Percentiles rank a stretch among this genome's conserved stretches.
Conservation (phyloP, 2,113 vertebrate species). For the Vireo altiloquus region DNA sequence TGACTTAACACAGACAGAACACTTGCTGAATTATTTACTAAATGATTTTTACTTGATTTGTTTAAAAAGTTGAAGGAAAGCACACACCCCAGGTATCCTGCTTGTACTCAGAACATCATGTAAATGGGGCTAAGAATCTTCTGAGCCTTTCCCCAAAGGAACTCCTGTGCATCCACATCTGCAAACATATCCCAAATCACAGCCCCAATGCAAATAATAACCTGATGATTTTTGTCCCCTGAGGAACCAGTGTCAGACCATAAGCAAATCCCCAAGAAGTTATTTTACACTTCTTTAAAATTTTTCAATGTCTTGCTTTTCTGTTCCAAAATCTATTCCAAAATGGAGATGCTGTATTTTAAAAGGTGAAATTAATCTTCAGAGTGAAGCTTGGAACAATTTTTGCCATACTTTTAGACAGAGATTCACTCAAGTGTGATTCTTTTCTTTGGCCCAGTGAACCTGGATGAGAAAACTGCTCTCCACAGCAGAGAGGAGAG, state of each 20-base stretch:
- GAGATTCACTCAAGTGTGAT: background rate
- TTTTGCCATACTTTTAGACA: background rate
- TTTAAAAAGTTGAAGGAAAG: background rate
- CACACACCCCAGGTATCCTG: background rate
- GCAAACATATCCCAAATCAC: background rate
- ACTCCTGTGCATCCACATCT: background rate
- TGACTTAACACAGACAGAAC: background rate
- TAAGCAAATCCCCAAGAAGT: background rate
- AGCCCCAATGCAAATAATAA: background rate
- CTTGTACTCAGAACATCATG: background rate
- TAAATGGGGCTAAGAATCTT: background rate
- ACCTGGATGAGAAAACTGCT: background rate
- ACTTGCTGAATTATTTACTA: background rate
- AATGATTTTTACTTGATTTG: background rate
- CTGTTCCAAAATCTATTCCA: background rate
- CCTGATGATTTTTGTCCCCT: rapidly evolving
- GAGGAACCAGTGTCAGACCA: background rate
- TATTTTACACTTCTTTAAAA: background rate
- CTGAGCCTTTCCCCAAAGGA: background rate
- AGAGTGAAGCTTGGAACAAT: background rate
- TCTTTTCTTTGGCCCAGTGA: background rate
- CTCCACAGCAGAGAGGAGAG: background rate
- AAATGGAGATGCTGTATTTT: background rate
- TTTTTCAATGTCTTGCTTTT: background rate
- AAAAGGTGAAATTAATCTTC: background rate